Base-by-base conservation (phyloP, 2,113 vertebrate genomes). In the Hemicordylus capensis region DNA sequence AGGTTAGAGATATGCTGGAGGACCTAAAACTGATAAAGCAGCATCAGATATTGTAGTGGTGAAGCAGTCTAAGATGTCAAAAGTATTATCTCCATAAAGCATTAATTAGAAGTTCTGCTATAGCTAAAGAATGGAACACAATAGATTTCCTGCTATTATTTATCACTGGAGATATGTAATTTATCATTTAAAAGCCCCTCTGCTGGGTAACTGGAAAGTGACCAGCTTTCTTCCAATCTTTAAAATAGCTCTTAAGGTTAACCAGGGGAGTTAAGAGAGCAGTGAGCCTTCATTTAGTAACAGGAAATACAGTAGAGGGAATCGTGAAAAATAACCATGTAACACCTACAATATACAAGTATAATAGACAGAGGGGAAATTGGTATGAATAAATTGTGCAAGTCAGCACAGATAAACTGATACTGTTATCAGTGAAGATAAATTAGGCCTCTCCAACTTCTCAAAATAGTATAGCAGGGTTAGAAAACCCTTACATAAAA, bases 401-500 rank as follows among this genome's bases (percentile, higher is more conserved):
- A 91, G 74, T 90, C 81, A 90, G 79, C 83, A 87, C 70, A 84
- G 84, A 94, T 86, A 90, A 88, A 87, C 64, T 83, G 70, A 89
- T 91, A 82, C 22, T 63, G 26, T 83, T 88, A 92, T 80, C 83
- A 88, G 59, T 34, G 72, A 89, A 75, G 72, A 90, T 90, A 91
- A 91, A 90, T 73, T 84, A 42, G 79, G 63, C 74, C 88, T 93
- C 84, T 84, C 81, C 86, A 86, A 76, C 58, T 51, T 87, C 58
- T 93, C 91, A 67, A 87, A 85, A 85, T 84, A 63, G 86, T 89
- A 81, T 34, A 78, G 80, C 56, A 91, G 86, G 76, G n/a, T 86
- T 90, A 83, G 87, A 39, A 92, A 93, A 93, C 90, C 90, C 93
- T 90, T 91, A 85, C 90, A 87, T 89, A 56, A 87, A 88, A 90